Evolutionary conservation across 2,797 vertebrate genomes (phyloP), one percentile per base, ranked within the genome.

Genomic region (Cynopterus sphinx): DNA sequence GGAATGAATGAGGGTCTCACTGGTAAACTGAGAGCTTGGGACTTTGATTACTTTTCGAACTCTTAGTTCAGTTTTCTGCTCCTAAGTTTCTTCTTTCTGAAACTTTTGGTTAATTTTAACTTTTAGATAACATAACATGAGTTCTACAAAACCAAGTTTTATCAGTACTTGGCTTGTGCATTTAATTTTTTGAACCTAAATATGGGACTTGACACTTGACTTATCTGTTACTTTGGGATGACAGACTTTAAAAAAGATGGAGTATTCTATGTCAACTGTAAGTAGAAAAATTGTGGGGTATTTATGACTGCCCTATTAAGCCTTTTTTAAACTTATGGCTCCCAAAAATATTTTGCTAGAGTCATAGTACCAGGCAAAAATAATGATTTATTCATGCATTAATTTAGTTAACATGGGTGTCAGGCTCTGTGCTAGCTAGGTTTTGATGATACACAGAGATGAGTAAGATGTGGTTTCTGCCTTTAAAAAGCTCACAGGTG

Each of bases 51-150:
- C 65, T 92, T 81, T 92, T 87, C 28, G 75, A 91, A 87, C 28
- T 90, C 53, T 83, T 75, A 61, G 55, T 92, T 82, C 68, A 94
- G 68, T 84, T 93, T 61, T 78, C 68, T 74, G 31, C 71, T 87
- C 77, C 41, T 15, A 71, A 0, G 36, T 91, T 88, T 93, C 46
- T 3, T 95, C 31, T 91, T 93, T 84, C 73, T 67, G 83, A 84
- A 83, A n/a, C 19, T 73, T 85, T 79, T 84, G n/a, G 28, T 92
- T 21, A 43, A 2, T 87, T 94, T 96, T 94, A 77, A 94, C 36
- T 82, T 92, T n/a, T 82, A 71, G 41, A 16, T 94, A 73, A 86
- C 41, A 33, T 95, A 90, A 92, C 86, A 77, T 15, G 9, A 77
- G 67, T 90, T 31, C 21, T 77, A 26, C 12, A 39, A 67, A 51